Evolutionary conservation across 2,797 vertebrate genomes (phyloP), one percentile per base, ranked within the genome.

Genomic region (Fistularia commersonii): DNA sequence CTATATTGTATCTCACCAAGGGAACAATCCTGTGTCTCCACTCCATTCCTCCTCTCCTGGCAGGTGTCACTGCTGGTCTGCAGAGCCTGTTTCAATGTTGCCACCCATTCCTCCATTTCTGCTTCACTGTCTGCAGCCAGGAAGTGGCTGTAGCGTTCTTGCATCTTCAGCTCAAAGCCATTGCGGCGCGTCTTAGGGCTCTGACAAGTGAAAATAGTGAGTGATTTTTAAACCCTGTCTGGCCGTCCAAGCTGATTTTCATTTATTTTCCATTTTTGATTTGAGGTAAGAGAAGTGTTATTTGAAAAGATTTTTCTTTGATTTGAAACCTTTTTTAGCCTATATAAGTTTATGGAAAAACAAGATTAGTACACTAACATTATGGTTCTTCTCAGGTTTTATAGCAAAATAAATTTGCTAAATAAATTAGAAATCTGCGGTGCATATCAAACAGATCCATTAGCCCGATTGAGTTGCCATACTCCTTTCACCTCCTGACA

Each of bases 101-200:
- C 73, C 72, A 98, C 88, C 97, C 97, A 99, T 10, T 99, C 96
- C 67, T 98, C 95, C 96, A 98, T 96, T 86, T 99, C 97, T 42
- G 87, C 91, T 68, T 99, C 97, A 0, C 85, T 97, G 76, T 99
- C 97, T 5, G 97, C 95, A 3, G 94, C 95, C 61, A 99, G 86
- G 64, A 95, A 95, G 90, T 97, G 95, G 84, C 95, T 98, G 82
- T 95, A 95, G 70, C 95, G 93, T 67, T 98, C 96, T 57, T 97
- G 92, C 84, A 98, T 99, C 89, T 95, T 97, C 53, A 99, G 89
- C 79, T 99, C 96, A 32, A 99, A 99, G 0, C 93, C 92, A 0
- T 98, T 90, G 8, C 95, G 93, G 0, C 95, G 93, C 90, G 98
- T 95, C 79, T 94, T 98, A 5, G 95, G 93, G 63, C 94, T 96